phyloP scores from a whole-genome alignment of 1,140 invertebrate species.

The Drosophila lacertosa region DNA sequence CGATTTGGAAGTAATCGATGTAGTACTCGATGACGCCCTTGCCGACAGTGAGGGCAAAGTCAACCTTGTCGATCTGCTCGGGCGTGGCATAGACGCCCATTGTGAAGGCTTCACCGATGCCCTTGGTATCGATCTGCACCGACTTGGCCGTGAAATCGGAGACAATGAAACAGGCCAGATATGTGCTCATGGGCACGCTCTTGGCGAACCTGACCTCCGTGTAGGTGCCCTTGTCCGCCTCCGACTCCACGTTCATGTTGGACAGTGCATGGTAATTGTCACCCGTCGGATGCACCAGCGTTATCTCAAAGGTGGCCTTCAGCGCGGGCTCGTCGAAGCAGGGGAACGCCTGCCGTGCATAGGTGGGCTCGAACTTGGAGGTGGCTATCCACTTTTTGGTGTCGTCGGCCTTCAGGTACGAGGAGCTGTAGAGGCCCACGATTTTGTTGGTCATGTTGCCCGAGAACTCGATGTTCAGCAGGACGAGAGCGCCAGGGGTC shows the following conservation, averaged over 20 bases:
- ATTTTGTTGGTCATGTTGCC: slow-evolving; percentile 84
- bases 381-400: slow-evolving; percentile 89
- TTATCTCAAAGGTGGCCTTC: slow-evolving; percentile 94
- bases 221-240: slow-evolving; percentile 39
- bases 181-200: slow-evolving; percentile 97
- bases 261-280: slow-evolving; percentile 90
- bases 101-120: slow-evolving; percentile 86
- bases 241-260: slow-evolving; percentile 88
- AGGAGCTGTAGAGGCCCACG: slow-evolving; percentile 85
- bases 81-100: slow-evolving; percentile 91
- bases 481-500: not conserved
- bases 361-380: slow-evolving; percentile 97
- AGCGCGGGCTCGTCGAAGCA: slow-evolving; percentile 98
- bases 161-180: slow-evolving; percentile 95
- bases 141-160: slow-evolving; percentile 91
- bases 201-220: slow-evolving; percentile 87
- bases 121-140: slow-evolving; percentile 85
- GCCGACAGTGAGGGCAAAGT: slow-evolving; percentile 92
- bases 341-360: slow-evolving; percentile 96
- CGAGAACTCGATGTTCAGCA: slow-evolving; percentile 79
- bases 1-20: slow-evolving; percentile 93
- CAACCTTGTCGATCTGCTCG: slow-evolving; percentile 90
- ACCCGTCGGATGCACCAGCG: slow-evolving; percentile 88
- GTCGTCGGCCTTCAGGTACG: slow-evolving; percentile 77
- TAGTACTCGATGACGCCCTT: slow-evolving; percentile 93